phyloP scores from a whole-genome alignment of 1,140 invertebrate genomes.

The Calephelis virginiensis region DNA sequence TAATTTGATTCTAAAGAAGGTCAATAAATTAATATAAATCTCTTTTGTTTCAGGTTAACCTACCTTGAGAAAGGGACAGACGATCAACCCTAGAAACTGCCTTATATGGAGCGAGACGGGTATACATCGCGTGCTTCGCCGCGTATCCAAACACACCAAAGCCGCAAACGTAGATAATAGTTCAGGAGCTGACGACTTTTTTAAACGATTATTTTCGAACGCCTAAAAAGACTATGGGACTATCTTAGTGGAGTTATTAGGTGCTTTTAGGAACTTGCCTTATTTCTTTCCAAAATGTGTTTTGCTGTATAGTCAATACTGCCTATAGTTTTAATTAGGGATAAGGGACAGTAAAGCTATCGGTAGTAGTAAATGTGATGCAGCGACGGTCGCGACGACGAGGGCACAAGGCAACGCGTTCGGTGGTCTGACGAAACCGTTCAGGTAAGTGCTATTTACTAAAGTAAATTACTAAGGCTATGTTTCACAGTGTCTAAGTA shows the following conservation, averaged over 20 bases:
- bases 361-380: slow-evolving; percentile 44
- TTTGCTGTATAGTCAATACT: slow-evolving; percentile 38
- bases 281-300: slow-evolving; percentile 45
- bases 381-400: slow-evolving; percentile 49
- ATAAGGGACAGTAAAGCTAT: slow-evolving; percentile 18
- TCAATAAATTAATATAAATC: background rate
- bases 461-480: too few species aligned
- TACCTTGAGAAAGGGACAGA: slow-evolving; percentile 46
- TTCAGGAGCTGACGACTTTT: slow-evolving; percentile 31
- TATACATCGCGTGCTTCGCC: slow-evolving; percentile 52
- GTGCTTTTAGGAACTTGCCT: slow-evolving; percentile 53
- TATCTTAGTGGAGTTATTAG: slow-evolving; percentile 36
- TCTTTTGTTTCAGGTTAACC: slow-evolving; percentile 62
- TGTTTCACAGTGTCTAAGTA: too few species aligned
- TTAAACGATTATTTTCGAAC: slow-evolving; percentile 40
- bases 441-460: slow-evolving; percentile 47
- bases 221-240: slow-evolving; percentile 36
- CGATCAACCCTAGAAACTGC: slow-evolving; percentile 44
- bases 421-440: slow-evolving; percentile 66
- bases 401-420: slow-evolving; percentile 37
- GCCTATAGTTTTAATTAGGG: slow-evolving; percentile 26
- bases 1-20: background rate
- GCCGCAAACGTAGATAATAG: slow-evolving; percentile 60
- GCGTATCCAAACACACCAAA: slow-evolving; percentile 55
- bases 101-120: slow-evolving; percentile 71